Conservation (phyloP, 2,797 vertebrate genomes). For the Momotus momota region DNA sequence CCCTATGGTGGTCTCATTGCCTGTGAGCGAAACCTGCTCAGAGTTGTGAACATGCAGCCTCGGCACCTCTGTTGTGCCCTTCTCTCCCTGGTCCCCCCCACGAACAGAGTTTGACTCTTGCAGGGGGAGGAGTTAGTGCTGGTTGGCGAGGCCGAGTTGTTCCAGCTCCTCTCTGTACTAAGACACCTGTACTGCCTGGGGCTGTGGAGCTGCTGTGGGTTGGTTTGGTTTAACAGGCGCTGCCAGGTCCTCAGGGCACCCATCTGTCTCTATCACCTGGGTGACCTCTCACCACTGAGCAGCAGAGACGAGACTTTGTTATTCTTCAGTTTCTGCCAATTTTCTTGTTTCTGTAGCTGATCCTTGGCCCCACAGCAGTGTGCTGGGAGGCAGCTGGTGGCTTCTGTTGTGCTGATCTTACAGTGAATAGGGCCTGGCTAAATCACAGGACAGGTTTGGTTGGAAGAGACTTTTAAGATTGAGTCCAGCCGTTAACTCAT, state of each 20-base stretch:
- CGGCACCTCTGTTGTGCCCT: not conserved
- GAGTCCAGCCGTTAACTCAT: not conserved
- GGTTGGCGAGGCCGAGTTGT: not conserved
- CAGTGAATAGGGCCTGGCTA: not conserved
- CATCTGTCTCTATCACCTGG: not conserved
- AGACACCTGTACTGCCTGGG: not conserved
- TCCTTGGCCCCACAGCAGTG: accelerated
- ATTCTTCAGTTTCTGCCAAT: not conserved
- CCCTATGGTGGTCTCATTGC: not conserved
- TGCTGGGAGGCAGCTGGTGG: not conserved
- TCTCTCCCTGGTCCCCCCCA: not conserved
- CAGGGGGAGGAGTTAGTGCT: not conserved
- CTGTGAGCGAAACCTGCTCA: not conserved
- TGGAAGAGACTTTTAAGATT: not conserved
- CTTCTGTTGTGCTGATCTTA: not conserved
- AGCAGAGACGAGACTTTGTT: not conserved
- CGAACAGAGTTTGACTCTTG: not conserved
- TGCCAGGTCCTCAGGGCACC: not conserved
- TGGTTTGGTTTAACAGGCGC: not conserved
- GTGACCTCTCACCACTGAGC: accelerated
- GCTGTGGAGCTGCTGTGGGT: not conserved
- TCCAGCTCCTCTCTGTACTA: not conserved
- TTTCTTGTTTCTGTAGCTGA: not conserved
- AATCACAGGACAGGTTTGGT: not conserved
- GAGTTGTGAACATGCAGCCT: not conserved